Evolutionary conservation across 2,888 invertebrate genomes (phyloP), one percentile per base, ranked within the genome.

Genomic region (Melanostoma mellinum): DNA sequence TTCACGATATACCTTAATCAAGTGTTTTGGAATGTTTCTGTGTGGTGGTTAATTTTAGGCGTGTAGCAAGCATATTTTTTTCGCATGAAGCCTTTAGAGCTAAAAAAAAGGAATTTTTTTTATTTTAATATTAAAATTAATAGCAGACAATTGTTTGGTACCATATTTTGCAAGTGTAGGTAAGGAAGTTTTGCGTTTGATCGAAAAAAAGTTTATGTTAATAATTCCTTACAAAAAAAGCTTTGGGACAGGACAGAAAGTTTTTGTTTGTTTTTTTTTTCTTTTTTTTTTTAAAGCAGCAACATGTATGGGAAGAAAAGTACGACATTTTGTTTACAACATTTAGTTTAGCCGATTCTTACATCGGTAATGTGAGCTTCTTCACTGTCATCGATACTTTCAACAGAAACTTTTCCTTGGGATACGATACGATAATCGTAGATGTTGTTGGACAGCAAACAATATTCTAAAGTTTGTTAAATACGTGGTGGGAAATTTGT

Each of bases 351-450:
- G 3, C 76, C 72, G 77, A 86, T 88, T 88, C 96, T 96, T 95
- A 96, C 96, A 93, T 96, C 96, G 89, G 96, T 96, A 89, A 94
- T 92, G 85, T 88, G 87, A 93, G 95, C 95, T 93, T 98, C 98
- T 93, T 97, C 97, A 88, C 93, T 95, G 93, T 98, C 98, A 92
- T 98, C 97, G 90, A 98, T 95, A 92, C 94, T 94, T 88, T 97
- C 97, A 91, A 98, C 97, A 88, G 96, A 95, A 88, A 95, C 95
- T 93, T 97, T 97, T 92, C 98, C 98, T 94, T 98, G 98, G 91
- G 97, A 94, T 91, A 97, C 94, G 94, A 96, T 97, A 93, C 94
- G 92, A 94, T 97, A 98, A 91, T 96, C 95, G 92, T 93, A 92
- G 92, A 96, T 92, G 93, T 97, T 94, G 92, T 96, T 93, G 90